Percentiles rank a stretch among this genome's conserved stretches.
Conservation (phyloP, 2,888 invertebrate genomes). For the Drosophila setosimentum region DNA sequence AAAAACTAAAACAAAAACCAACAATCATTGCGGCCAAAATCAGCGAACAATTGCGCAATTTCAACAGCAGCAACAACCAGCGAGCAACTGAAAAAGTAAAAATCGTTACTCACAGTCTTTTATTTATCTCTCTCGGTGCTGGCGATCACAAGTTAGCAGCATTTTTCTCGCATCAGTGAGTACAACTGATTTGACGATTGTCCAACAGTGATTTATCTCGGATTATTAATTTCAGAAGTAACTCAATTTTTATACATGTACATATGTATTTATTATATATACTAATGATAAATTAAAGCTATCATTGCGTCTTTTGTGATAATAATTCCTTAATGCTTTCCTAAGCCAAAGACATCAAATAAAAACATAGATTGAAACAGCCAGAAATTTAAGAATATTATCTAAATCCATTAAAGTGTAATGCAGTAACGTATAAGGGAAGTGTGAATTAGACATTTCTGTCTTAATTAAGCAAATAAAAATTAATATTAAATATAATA, state of each 20-base stretch:
- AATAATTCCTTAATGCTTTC: neutral
- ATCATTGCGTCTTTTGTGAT: neutral
- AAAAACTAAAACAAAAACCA: conserved; percentile 38
- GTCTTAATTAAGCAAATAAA: neutral
- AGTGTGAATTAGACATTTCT: neutral
- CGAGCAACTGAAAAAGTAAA: conserved; percentile 45
- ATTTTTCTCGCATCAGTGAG: conserved; percentile 33
- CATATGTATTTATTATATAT: neutral
- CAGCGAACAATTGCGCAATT: conserved; percentile 80
- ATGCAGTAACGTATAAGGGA: neutral
- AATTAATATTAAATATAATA: neutral
- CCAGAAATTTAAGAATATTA: neutral
- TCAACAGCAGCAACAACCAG: conserved; percentile 48
- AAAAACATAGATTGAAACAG: neutral
- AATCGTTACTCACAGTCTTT: conserved; percentile 24
- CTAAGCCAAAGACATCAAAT: neutral
- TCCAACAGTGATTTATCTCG: conserved; percentile 29
- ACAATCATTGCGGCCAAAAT: conserved; percentile 52
- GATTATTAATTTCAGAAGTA: conserved; percentile 2
- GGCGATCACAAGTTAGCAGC: conserved; percentile 16
- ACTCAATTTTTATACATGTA: neutral
- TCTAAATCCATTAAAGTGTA: neutral
- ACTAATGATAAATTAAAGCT: neutral
- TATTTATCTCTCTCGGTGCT: conserved; percentile 32
- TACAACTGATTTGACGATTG: conserved; percentile 31